Evolutionary conservation across 2,113 vertebrate species (phyloP), one percentile per base, ranked within the genome.

Genomic region (Suricata suricatta): DNA sequence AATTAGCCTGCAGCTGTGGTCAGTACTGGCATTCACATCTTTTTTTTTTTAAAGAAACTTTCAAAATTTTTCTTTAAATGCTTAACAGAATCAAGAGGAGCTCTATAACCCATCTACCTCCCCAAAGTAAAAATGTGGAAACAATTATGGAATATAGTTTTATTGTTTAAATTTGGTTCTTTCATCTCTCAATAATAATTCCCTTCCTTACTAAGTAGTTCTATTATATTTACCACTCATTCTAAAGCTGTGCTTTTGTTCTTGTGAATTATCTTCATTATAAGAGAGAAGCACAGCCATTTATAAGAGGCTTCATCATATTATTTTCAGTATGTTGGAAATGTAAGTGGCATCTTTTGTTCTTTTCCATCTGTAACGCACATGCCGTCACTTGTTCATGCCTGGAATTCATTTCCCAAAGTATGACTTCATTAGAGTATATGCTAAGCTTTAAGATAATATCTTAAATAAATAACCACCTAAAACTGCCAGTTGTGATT

Each of bases 331-430:
- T 64, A 50, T 81, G 6, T 83, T 82, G 77, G 44, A 96, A 94
- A 27, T 27, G 0, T 93, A n/a, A 84, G 47, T 54, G 21, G 35
- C n/a, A 82, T 83, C 44, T 89, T 92, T 90, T 93, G 79, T 95
- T 91, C 38, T 89, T 92, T 93, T 93, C 44, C 69, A 90, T 93
- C 69, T 92, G 63, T 80, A 96, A 92, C 5, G 87, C 63, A 92
- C 41, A 64, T 52, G 54, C 8, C 41, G 54, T 90, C 35, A 52
- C 27, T 92, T 19, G 3, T 52, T 80, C 63, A 54, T 41, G 74
- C 23, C 23, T 87, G 44, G 44, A 79, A 76, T 95, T 41, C 9
- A 44, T 93, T 88, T 96, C 60, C 77, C 93, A 86, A 95, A 92
- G 13, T n/a, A 54, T 86, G 64, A 86, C 38, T 95, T 88, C 69